Evolutionary conservation across 1,140 invertebrate species (phyloP).

Genomic region (Hypsibius dujardini): DNA sequence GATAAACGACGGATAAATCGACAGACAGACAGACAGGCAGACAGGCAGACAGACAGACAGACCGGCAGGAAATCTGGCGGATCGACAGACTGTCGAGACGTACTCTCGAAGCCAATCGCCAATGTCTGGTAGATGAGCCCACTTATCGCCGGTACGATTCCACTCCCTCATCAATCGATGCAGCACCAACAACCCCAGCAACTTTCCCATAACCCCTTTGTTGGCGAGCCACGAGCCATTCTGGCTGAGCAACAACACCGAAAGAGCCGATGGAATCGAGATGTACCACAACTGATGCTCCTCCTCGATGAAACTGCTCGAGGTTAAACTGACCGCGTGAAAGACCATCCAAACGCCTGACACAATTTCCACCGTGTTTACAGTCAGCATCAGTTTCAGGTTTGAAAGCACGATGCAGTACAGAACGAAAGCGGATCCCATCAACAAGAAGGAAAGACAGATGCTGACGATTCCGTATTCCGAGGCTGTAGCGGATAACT

Average conservation of each 20-base stretch:
- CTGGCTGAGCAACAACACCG: background rate
- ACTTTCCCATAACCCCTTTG: background rate
- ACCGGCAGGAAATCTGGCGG: background rate
- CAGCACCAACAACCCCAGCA: constrained; percentile 25
- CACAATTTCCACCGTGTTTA: too few relatives aligned
- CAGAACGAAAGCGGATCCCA: too few relatives aligned
- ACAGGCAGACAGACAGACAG: constrained; percentile 5
- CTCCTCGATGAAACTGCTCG: constrained; percentile 71
- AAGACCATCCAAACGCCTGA: too few relatives aligned
- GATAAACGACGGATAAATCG: background rate
- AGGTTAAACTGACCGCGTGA: constrained; percentile 33
- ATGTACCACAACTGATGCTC: constrained; percentile 86
- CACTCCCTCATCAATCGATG: constrained; percentile 45
- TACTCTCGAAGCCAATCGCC: constrained; percentile 32
- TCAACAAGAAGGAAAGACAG: too few relatives aligned
- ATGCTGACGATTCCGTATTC: too few relatives aligned
- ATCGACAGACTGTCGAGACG: constrained; percentile 17
- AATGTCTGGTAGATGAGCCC: constrained; percentile 40
- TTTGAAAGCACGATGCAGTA: too few relatives aligned
- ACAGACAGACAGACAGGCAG: background rate
- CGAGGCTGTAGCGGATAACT: too few relatives aligned
- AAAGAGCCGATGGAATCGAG: constrained; percentile 23
- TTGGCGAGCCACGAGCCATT: background rate
- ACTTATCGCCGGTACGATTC: constrained; percentile 71
- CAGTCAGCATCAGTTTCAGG: too few relatives aligned